Evolutionary conservation across 2,888 invertebrate genomes (phyloP), one percentile per base, ranked within the genome.

Genomic region (Caprella mutica): DNA sequence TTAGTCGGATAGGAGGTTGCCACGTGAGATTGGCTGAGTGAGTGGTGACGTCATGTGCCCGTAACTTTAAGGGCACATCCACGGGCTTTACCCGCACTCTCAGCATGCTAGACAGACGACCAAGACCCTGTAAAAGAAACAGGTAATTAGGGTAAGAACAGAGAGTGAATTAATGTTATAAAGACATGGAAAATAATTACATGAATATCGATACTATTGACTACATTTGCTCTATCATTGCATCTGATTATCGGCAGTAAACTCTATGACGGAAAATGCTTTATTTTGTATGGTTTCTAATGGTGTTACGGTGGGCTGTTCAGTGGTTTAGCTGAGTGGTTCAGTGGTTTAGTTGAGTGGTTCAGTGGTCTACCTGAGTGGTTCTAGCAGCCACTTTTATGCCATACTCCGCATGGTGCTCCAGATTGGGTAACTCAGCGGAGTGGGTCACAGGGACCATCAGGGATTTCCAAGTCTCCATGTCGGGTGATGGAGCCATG

Each of bases 21-120:
- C 92, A 93, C 42, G 86, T 85, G 17, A 93, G 75, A 0, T 86
- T 87, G 89, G 92, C 90, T 43, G 89, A 88, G 71, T 93, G 92
- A 1, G 92, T 93, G 65, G 89, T 90, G 9, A 91, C 86, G 69
- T 89, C 88, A 70, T 87, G 86, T 29, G 91, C 91, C 68, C 88
- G 80, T 56, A 93, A 77, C 69, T 88, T 82, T 68, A 90, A 77
- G 64, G 92, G 92, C 67, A 93, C 92, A 77, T 93, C 92, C 75
- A 89, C 88, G 1, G 91, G 90, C 72, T 85, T 88, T 2, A 91
- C 88, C 75, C 86, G 86, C 1, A 91, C 91, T 2, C 86, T 86
- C 1, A 86, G 82, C 71, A 89, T 88, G 69, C 90, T 87, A 57
- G 91, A 92, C 52, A 93, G 77, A 58, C 89, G 79, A 29, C 92